Evolutionary conservation across 2,113 vertebrate species (phyloP), one percentile per base, ranked within the genome.

Genomic region (Coptodon rendalli): DNA sequence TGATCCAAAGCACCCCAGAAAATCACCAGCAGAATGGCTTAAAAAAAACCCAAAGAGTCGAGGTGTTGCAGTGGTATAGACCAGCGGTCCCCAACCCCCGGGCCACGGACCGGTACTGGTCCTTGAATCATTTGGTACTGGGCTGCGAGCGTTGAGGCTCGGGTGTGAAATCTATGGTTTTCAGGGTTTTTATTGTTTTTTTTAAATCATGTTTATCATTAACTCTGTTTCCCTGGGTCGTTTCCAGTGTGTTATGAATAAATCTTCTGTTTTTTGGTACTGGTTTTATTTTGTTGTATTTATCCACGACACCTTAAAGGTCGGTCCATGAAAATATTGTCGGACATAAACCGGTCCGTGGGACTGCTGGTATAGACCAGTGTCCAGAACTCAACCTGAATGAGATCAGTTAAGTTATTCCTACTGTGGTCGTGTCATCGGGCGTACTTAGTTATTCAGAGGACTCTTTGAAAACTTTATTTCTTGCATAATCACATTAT

Each of bases 301-400:
- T 56, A 56, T 3, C 22, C 6, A 0, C 6, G 0, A 24, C 22
- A 13, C 22, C 2, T 57, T 5, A 59, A 59, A 59, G 56, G 7
- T 31, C 27, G 7, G 56, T 59, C 1, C 56, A 17, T 31, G 56
- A 2, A 59, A 31, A 59, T 59, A 59, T 16, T 59, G 56, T 59
- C 13, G 0, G 13, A 9, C 56, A 31, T 59, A 59, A 59, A 59
- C 7, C 7, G 14, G 27, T 17, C 56, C 14, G 0, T 59, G 14
- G 56, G 27, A 59, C 56, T 17, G 27, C 56, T 68, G 36, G 11
- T 40, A 22, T 14, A 43, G 19, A 2, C 36, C 63, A 40, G 19
- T 22, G 36, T 68, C n/a, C 63, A 71, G 63, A 14, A 22, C 36
- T 68, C n/a, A 40, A 24, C 36, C 63, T 22, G 61, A 66, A 7